Conservation (phyloP, 2,888 invertebrate genomes). For the Dryadula phaetusa region DNA sequence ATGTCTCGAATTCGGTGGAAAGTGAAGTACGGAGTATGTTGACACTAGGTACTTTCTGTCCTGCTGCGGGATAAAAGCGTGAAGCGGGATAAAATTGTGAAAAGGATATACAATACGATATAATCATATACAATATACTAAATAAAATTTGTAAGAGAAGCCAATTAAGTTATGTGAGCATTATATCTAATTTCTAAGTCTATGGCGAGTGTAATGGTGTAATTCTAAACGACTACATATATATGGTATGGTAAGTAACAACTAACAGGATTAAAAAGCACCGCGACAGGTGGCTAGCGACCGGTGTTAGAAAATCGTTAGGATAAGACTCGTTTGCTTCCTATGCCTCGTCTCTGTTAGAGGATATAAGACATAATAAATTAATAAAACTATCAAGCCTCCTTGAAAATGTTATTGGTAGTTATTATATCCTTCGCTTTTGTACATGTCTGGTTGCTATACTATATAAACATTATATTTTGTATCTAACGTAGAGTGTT, state of each 20-base stretch:
- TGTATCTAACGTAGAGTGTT: too few species aligned
- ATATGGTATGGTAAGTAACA: conserved; percentile 75
- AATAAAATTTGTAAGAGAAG: not conserved
- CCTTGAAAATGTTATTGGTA: not conserved
- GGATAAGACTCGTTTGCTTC: conserved; percentile 48
- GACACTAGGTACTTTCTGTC: too few species aligned
- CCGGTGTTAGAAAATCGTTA: conserved; percentile 73
- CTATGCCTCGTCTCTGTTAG: conserved; percentile 33
- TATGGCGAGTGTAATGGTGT: conserved; percentile 68
- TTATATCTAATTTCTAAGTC: conserved; percentile 47
- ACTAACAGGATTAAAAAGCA: conserved; percentile 80
- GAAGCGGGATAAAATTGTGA: too few species aligned
- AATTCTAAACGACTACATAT: conserved; percentile 77
- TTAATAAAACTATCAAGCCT: not conserved
- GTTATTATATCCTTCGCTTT: not conserved
- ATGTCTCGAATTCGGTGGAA: too few species aligned
- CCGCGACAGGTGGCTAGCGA: conserved; percentile 75
- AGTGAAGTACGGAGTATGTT: too few species aligned
- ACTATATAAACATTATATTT: not conserved
- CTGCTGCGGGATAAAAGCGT: too few species aligned
- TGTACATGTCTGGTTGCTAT: not conserved
- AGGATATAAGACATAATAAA: conserved; percentile 15
- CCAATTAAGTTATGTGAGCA: not conserved
- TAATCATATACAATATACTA: too few species aligned
- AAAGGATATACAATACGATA: too few species aligned